Evolutionary conservation across 2,888 invertebrate species (phyloP), one percentile per base, ranked within the genome.

Genomic region (Leptogaster cylindrica): DNA sequence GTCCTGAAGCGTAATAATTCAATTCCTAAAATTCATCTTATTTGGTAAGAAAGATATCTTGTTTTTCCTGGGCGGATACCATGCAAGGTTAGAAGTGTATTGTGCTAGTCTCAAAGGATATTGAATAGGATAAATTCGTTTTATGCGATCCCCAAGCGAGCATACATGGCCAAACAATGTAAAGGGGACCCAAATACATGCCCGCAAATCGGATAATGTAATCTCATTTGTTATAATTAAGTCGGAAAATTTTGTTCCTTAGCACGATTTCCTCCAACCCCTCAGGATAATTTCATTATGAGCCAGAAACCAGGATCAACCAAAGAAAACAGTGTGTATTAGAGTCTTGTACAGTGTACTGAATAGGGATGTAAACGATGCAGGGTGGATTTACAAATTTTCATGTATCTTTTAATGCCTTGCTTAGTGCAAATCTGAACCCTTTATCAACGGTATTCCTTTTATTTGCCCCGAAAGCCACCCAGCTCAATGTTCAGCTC

Each of bases 151-250:
- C 61, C 61, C 44, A 61, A 44, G 61, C 61, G 44, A 61, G 44
- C 44, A 25, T 61, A 44, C 61, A 61, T 61, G 41, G 25, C 27
- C 61, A 61, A 61, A 61, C 61, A 61, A 61, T 44, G 25, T 27
- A 16, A 16, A 39, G 36, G 66, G n/a, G 48, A 61, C 18, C 33
- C 58, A 58, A 61, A 55, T 66, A 58, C 58, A 66, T 48, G 39
- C 58, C 67, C 67, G 63, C 67, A 67, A 67, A 67, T 67, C 67
- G 67, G 67, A 67, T 67, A 67, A 67, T 67, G 67, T 67, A 67
- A 67, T 67, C 67, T 67, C 67, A 67, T 67, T 67, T 67, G 61
- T 67, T 67, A 67, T 67, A 67, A 67, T 67, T 67, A 67, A 67
- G 61, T 67, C 55, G 67, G 61, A 50, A 51, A 63, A 51, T 67